Evolutionary conservation across 2,888 invertebrate species (phyloP).

Genomic region (Sminthurinus aureus): DNA sequence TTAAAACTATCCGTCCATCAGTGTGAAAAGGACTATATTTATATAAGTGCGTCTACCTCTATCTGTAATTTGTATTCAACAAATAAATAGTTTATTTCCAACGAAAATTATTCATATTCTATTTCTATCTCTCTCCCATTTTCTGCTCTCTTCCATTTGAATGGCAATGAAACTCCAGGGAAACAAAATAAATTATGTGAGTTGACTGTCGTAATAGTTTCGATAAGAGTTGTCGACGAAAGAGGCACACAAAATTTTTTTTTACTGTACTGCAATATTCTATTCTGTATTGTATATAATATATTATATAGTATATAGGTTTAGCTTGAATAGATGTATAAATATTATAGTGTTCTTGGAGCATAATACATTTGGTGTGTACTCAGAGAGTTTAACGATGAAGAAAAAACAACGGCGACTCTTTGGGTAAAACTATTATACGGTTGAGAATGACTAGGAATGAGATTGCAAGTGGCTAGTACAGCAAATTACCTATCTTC

Average conservation of each 20-base stretch:
- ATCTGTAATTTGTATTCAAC: too few relatives aligned
- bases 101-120: too few relatives aligned
- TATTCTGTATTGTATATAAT: too few relatives aligned
- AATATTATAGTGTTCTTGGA: background rate
- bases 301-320: too few relatives aligned
- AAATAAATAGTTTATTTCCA: too few relatives aligned
- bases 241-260: background rate
- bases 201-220: background rate
- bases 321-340: too few relatives aligned
- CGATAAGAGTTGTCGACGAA: background rate
- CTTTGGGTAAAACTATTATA: background rate
- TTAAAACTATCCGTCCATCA: too few relatives aligned
- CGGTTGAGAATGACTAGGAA: background rate
- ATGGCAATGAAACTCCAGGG: conserved; percentile 3
- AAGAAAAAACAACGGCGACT: conserved; percentile 1
- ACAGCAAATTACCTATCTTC: too few relatives aligned
- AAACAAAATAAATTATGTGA: conserved; percentile 8
- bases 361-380: background rate
- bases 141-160: too few relatives aligned
- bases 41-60: too few relatives aligned
- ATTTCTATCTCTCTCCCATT: too few relatives aligned
- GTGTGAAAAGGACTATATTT: too few relatives aligned
- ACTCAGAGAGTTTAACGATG: background rate
- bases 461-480: conserved; percentile 20
- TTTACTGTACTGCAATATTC: background rate